These are phyloP conservation scores for Cynocephalus volans DNA, from an alignment of 2,113 vertebrate species.

Conservation along the genomic window DNA sequence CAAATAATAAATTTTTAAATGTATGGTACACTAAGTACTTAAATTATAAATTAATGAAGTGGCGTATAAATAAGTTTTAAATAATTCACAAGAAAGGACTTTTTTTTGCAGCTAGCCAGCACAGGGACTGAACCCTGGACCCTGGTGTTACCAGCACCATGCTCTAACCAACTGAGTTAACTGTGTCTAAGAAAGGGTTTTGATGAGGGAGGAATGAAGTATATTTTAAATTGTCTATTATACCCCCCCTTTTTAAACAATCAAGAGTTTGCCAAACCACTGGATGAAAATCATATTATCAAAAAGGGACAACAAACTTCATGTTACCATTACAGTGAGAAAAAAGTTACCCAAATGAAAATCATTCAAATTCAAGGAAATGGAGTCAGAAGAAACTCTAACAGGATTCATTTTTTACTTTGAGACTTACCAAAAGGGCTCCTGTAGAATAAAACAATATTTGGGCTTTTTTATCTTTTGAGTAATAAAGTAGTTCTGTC, in stretches of 20 bases:
- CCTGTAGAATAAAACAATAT: background rate
- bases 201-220: background rate
- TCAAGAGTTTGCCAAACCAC: background rate
- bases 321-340: background rate
- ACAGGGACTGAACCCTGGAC: too few species aligned
- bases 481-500: background rate
- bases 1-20: background rate
- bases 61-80: background rate
- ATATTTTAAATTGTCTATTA: background rate
- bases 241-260: background rate
- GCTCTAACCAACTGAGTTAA: too few species aligned
- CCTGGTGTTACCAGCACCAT: too few species aligned
- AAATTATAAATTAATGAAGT: constrained; percentile 11
- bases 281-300: background rate
- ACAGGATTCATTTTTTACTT: background rate
- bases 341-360: background rate
- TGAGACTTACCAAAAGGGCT: background rate
- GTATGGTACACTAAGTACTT: background rate
- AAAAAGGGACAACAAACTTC: background rate
- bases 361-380: constrained; percentile 30
- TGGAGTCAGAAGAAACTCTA: background rate
- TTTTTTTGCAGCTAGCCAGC: too few species aligned
- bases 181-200: background rate
- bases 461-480: constrained; percentile 19
- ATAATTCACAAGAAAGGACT: background rate